A percentile compares a stretch with the other conserved stretches of the same genome.
These are phyloP conservation scores for Acromyrmex echinatior DNA, from an alignment of 1,140 invertebrate genomes.

Conservation along the genomic window DNA sequence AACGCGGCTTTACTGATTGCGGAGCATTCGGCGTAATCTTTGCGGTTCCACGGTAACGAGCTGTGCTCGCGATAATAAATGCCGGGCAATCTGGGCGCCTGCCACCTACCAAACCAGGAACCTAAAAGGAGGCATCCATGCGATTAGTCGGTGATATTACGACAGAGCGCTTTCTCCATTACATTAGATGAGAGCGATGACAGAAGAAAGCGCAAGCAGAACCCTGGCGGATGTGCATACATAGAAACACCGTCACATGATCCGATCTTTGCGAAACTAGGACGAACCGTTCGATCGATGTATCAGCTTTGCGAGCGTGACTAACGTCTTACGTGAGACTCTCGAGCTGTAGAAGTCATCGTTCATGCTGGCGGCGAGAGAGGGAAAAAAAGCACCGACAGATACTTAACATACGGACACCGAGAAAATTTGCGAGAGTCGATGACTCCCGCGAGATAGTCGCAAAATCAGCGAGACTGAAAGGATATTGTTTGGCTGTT, in stretches of 20 bases:
- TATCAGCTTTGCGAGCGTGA: constrained; percentile 55
- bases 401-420: constrained; percentile 31
- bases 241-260: constrained; percentile 39
- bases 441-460: constrained; percentile 28
- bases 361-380: constrained; percentile 20
- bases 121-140: constrained; percentile 32
- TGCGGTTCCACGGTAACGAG: not conserved
- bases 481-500: constrained; percentile 34
- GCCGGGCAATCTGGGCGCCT: not conserved
- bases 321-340: constrained; percentile 61
- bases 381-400: constrained; percentile 14
- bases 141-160: constrained; percentile 58
- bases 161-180: constrained; percentile 64
- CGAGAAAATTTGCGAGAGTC: constrained; percentile 50
- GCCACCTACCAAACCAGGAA: constrained; percentile 18
- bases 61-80: constrained; percentile 46
- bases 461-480: not conserved
- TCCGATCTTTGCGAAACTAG: constrained; percentile 62
- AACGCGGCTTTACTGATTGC: constrained; percentile 30
- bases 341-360: constrained; percentile 51
- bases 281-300: constrained; percentile 54
- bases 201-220: constrained; percentile 62
- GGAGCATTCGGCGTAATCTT: constrained; percentile 15
- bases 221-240: constrained; percentile 14
- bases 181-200: constrained; percentile 57